Base-by-base conservation (phyloP, 1,140 invertebrate species). In the Hormaphis cornu region DNA sequence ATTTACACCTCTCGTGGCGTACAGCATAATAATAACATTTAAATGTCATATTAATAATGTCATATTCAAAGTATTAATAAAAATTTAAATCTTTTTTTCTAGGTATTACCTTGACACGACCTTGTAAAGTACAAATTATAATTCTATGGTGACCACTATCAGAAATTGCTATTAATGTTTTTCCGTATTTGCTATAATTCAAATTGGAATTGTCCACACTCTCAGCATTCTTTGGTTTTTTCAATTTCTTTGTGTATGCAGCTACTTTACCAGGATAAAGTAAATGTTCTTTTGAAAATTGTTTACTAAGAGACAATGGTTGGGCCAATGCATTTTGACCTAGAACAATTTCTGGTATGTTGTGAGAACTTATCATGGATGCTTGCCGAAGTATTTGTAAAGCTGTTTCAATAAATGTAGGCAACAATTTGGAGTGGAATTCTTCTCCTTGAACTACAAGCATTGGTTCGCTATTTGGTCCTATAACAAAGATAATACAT, bases 91-190 rank as follows among this genome's bases (percentile, higher is more conserved):
- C n/a, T n/a, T n/a, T n/a, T n/a, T n/a, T n/a, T n/a, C n/a, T n/a
- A n/a, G n/a, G n/a, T n/a, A 30, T 66, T 53, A 71, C 70, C 58
- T 61, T 61, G 0, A 71, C 50, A 14, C n/a, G 22, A 8, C 70
- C 54, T 35, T 53, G 28, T 10, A 69, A 3, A 40, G 71, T 54
- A 5, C 83, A 78, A 12, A 91, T 76, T 18, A 90, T 74, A 50
- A 91, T 81, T 70, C 89, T 80, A 77, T 90, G 84, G 77, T 91
- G 85, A 5, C 88, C 88, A 0, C 87, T 86, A 76, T 91, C 89
- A 0, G 87, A 84, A 58, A 90, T 80, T 1, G 85, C 83, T 73
- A 87, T 81, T 30, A 82, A 79, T 74, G 50, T 35, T 46, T 50
- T 61, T 20, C 40, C 40, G 12, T 61, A 9, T 9, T 12, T 16